Evolutionary conservation across 2,113 vertebrate species (phyloP).

Genomic region (Buteo buteo): DNA sequence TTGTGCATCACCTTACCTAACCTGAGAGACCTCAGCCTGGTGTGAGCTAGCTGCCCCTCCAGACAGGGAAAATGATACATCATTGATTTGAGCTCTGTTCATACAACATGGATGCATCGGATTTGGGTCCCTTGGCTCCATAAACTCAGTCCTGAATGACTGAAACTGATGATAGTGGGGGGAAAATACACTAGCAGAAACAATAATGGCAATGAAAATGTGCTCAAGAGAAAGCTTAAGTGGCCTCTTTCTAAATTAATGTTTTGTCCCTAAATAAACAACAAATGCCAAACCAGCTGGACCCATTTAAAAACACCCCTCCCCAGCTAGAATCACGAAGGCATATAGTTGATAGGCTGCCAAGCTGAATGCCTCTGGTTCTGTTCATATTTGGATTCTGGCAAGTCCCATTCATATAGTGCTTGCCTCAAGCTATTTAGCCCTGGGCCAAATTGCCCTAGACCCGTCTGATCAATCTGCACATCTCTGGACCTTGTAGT

Average conservation of each 20-base stretch:
- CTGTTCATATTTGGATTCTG: background rate
- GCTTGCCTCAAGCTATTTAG: background rate
- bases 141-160: background rate
- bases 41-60: background rate
- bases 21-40: background rate
- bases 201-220: background rate
- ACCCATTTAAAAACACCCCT: background rate
- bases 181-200: background rate
- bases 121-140: background rate
- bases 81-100: background rate
- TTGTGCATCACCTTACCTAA: background rate
- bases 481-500: background rate
- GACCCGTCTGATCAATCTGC: background rate
- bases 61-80: background rate
- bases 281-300: background rate
- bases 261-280: slow-evolving; percentile 21
- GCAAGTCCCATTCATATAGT: background rate
- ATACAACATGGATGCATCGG: background rate
- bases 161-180: background rate
- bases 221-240: background rate
- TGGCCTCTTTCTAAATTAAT: background rate
- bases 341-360: background rate
- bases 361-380: background rate
- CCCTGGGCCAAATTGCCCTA: background rate
- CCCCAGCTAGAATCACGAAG: background rate